Evolutionary conservation across 2,888 invertebrate species (phyloP).

Genomic region (Cryptocephalus moraei): DNA sequence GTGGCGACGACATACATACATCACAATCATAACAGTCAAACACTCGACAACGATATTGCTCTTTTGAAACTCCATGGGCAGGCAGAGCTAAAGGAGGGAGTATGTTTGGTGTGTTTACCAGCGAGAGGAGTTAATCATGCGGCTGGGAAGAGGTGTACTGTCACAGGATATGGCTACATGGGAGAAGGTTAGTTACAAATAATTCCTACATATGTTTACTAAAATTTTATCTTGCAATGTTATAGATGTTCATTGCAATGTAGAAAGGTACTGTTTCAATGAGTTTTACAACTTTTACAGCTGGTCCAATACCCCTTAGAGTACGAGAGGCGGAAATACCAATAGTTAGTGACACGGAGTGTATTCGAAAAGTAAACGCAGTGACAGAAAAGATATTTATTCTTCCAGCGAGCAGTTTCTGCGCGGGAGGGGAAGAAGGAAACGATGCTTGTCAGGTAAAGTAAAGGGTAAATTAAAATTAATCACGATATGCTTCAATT

Average conservation of each 20-base stretch:
- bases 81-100: constrained; percentile 77
- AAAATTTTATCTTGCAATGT: too few relatives aligned
- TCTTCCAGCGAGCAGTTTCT: constrained; percentile 85
- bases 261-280: not conserved
- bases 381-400: constrained; percentile 93
- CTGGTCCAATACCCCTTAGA: constrained; percentile 81
- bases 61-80: constrained; percentile 80
- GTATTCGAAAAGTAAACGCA: constrained; percentile 85
- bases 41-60: constrained; percentile 89
- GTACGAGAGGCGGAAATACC: constrained; percentile 87
- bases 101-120: constrained; percentile 78
- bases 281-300: constrained; percentile 37
- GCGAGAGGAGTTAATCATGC: constrained; percentile 81
- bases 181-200: constrained; percentile 59
- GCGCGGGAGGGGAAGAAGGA: constrained; percentile 86
- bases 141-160: constrained; percentile 83
- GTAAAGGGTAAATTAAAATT: not conserved
- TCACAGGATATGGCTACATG: constrained; percentile 92
- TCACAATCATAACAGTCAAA: constrained; percentile 92
- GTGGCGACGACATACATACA: constrained; percentile 92
- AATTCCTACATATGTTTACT: too few relatives aligned
- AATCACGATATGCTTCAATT: too few relatives aligned
- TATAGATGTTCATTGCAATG: too few relatives aligned
- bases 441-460: constrained; percentile 85
- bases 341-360: constrained; percentile 85